Base-by-base conservation (phyloP, 2,888 invertebrate genomes). In the Dicyrtomina minuta region DNA sequence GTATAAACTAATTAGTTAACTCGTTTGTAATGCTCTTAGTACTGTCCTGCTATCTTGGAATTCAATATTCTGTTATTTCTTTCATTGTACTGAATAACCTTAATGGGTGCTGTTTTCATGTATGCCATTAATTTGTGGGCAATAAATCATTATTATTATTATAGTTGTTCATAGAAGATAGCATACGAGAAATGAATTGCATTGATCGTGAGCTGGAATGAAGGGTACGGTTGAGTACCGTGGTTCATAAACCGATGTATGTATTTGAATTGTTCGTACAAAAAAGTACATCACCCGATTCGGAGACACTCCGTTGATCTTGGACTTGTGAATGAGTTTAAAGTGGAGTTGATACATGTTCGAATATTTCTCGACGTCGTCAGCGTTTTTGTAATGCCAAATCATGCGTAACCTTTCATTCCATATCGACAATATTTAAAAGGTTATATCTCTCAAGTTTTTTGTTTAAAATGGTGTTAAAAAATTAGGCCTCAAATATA, bases 381-480 rank as follows among this genome's bases (percentile, higher is more conserved):
- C 22, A 22, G 41, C 53, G 64, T 49, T 17, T 49, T 49, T 51
- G 39, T 65, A 55, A 65, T 65, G 64, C 15, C 51, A 65, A 65
- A 65, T 65, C 64, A 65, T 65, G 53, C 55, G 53, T 26, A 65
- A 65, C 53, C 64, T 65, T 65, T 65, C 41, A 65, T 65, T 65
- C 64, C 64, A 65, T 53, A 53, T 49, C 33, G 33, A 41, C 64
- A 53, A 53, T 65, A 39, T 65, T 65, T 65, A 53, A 65, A 65
- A 65, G 64, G 64, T 65, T 43, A 12, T 44, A 15, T 61, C 27
- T 62, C 62, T 33, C 33, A 8, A 33, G 33, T 33, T 33, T 33
- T 33, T n/a, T n/a, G n/a, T n/a, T n/a, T n/a, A n/a, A n/a, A n/a
- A n/a, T n/a, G n/a, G n/a, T n/a, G n/a, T n/a, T n/a, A n/a, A n/a